Evolutionary conservation across 2,797 vertebrate genomes (phyloP), one percentile per base, ranked within the genome.

Genomic region (Acanthiza pusilla): DNA sequence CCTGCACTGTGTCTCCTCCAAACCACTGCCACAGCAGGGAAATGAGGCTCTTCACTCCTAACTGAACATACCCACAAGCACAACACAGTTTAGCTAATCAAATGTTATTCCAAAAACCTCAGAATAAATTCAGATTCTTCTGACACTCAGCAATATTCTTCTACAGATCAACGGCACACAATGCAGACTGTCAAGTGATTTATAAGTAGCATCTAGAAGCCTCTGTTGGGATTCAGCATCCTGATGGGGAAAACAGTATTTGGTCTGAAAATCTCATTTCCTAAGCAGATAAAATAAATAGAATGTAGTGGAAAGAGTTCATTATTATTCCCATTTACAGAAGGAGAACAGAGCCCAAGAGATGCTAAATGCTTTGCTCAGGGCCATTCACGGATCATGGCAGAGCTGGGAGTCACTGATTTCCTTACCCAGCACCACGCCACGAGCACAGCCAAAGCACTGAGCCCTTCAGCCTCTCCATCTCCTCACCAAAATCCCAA

Each of bases 181-280:
- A 1, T 61, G 20, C 61, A 88, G 54, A 16, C 51, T 78, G 66
- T 48, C 65, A 62, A 84, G 76, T 77, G 45, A 83, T 94, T 92
- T 65, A 3, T 54, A 89, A 89, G 75, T 1, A 80, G 68, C 75
- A 82, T 63, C 71, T 45, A 85, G 63, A 66, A 86, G 66, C 47
- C 62, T 90, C 88, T 74, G 68, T 0, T 68, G 66, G 70, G 84
- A 91, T 65, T 78, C 77, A 80, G 43, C 20, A 72, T 58, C 43
- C 63, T 6, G 2, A 50, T 38, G 66, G 54, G 88, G 34, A 57
- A 92, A 77, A 88, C 13, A 53, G 47, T 23, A 48, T 91, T 89
- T 72, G 67, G 32, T 81, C 62, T 47, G 76, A 94, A 96, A 90
- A 61, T 65, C 23, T 94, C 26, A 68, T 83, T 88, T 91, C 80